Evolutionary conservation across 2,888 invertebrate species (phyloP).

Genomic region (Crocallis elinguaria): DNA sequence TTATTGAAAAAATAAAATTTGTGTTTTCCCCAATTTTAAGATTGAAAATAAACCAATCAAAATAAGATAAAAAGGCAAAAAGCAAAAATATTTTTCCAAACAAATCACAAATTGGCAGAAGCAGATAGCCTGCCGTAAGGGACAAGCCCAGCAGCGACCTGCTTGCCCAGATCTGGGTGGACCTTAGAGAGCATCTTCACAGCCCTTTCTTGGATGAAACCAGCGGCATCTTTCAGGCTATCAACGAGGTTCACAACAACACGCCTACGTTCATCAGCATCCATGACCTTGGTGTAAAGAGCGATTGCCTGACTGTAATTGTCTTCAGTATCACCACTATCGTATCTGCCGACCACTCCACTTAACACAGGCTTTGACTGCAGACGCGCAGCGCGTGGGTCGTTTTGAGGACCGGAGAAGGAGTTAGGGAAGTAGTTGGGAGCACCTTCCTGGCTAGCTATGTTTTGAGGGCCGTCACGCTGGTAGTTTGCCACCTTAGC

Average conservation of each 20-base stretch:
- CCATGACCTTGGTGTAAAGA: constrained; percentile 93
- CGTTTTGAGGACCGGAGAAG: constrained; percentile 93
- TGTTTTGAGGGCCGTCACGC: constrained; percentile 93
- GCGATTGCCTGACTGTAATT: constrained; percentile 93
- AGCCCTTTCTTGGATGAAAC: constrained; percentile 94
- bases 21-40: no score
- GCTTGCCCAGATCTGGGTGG: constrained; percentile 91
- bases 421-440: constrained; percentile 99
- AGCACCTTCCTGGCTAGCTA: constrained; percentile 93
- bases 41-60: neutral
- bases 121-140: constrained; percentile 19
- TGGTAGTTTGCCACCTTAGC: constrained; percentile 90
- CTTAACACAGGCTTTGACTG: constrained; percentile 79
- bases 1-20: no score
- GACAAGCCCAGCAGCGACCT: constrained; percentile 87
- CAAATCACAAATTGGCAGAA: constrained; percentile 78
- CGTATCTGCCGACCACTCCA: constrained; percentile 92
- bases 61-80: neutral
- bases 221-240: constrained; percentile 90
- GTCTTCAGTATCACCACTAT: constrained; percentile 92
- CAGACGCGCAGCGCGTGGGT: constrained; percentile 86
- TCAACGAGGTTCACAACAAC: constrained; percentile 92
- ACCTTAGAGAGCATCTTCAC: constrained; percentile 93
- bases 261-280: constrained; percentile 88
- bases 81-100: neutral